These are phyloP conservation scores for Sepiola atlantica DNA, from an alignment of 2,888 invertebrate species.

Conservation along the genomic window DNA sequence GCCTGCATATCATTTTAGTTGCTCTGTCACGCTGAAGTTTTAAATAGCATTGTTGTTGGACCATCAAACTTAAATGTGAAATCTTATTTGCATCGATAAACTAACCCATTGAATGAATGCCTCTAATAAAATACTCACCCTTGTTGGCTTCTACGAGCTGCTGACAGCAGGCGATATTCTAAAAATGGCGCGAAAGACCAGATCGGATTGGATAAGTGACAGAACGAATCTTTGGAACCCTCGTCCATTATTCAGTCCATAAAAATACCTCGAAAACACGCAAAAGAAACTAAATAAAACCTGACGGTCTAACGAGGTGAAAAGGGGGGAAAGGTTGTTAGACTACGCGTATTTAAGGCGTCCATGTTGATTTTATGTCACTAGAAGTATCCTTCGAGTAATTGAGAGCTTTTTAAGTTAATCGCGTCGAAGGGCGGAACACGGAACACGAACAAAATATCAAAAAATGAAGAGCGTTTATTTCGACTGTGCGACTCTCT, in stretches of 20 bases:
- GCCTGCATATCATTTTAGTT: too few relatives aligned
- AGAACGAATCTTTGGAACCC: background rate
- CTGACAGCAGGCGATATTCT: background rate
- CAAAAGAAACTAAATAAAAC: background rate
- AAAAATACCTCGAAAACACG: background rate
- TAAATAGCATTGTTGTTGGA: too few relatives aligned
- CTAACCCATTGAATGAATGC: too few relatives aligned
- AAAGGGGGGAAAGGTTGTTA: background rate
- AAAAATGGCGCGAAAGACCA: background rate
- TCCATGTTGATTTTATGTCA: background rate
- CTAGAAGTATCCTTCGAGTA: background rate
- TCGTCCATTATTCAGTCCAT: too few relatives aligned
- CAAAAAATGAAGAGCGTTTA: background rate
- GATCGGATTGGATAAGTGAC: background rate
- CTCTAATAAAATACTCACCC: too few relatives aligned
- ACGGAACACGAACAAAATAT: background rate
- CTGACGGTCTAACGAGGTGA: background rate
- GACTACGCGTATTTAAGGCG: background rate
- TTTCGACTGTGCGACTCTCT: background rate
- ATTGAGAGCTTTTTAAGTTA: slow-evolving; percentile 32
- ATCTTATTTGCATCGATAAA: too few relatives aligned
- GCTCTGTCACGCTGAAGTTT: too few relatives aligned
- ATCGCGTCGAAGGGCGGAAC: background rate
- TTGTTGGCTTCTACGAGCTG: background rate
- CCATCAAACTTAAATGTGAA: too few relatives aligned